A percentile compares a stretch with the other conserved stretches of the same genome.
Conservation (phyloP, 2,797 vertebrate genomes). For the Muraenolepis orangiensis region DNA sequence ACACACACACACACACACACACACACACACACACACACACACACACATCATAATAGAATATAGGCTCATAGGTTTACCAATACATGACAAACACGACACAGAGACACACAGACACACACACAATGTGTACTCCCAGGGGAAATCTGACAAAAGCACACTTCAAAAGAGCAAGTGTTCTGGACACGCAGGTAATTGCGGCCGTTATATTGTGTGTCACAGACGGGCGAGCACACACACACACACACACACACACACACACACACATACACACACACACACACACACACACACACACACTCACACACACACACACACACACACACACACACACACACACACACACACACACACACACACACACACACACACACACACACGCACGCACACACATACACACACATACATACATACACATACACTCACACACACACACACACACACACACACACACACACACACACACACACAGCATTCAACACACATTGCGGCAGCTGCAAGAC, state of each 20-base stretch:
- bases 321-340: slow-evolving; percentile 16
- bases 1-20: too few species aligned
- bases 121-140: slow-evolving; percentile 17
- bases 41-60: too few species aligned
- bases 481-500: background rate
- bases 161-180: slow-evolving; percentile 24
- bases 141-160: slow-evolving; percentile 49
- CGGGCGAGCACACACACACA: slow-evolving; percentile 5
- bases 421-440: slow-evolving; percentile 14
- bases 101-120: slow-evolving; percentile 35
- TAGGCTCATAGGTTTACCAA: too few species aligned
- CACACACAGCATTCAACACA: background rate
- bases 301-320: slow-evolving; percentile 2
- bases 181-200: slow-evolving; percentile 38
- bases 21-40: too few species aligned
- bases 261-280: slow-evolving; percentile 16
- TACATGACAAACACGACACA: slow-evolving; percentile 21
- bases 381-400: slow-evolving; percentile 12
- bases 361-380: slow-evolving; percentile 1
- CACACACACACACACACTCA: slow-evolving; percentile 1
- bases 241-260: slow-evolving; percentile 13
- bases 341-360: slow-evolving; percentile 14
- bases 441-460: slow-evolving; percentile 13
- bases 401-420: too few species aligned
- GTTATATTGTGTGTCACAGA: slow-evolving; percentile 24